Base-by-base conservation (phyloP, 1,140 invertebrate genomes). In the Anastatus disparis region DNA sequence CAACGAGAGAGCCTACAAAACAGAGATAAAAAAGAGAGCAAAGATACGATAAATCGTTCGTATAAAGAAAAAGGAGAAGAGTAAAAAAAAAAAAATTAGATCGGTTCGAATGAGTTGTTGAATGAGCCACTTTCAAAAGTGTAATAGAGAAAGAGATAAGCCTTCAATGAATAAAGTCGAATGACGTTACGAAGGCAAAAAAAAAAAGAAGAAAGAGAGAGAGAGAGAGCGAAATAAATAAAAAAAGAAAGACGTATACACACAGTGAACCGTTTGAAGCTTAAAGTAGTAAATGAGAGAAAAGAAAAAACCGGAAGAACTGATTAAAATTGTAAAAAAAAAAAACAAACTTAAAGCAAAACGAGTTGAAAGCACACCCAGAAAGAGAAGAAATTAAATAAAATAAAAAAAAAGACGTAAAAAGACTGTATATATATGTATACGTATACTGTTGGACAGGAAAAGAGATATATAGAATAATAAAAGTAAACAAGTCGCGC, bases 291-390 rank as follows among this genome's bases (percentile, higher is more conserved):
- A 61, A 53, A 50, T 24, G 56, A 59, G 17, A 29, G 72, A 35
- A 29, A 48, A 62, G 46, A 52, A 62, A 52, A 69, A 69, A 68
- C 65, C 65, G 65, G 65, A 68, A 68, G 65, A 50, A 68, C 42
- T 50, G 65, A 68, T 68, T 68, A 58, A 68, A 67, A 68, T 56
- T 27, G 3, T 31, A 72, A 59, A 72, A 59, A 72, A 64, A 66
- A 56, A 48, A 44, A 50, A 44, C 29, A 26, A 15, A 13, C 3
- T 6, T 46, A 17, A n/a, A n/a, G n/a, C n/a, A n/a, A n/a, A n/a
- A n/a, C n/a, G n/a, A n/a, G n/a, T n/a, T n/a, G n/a, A n/a, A n/a
- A n/a, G n/a, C n/a, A n/a, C n/a, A n/a, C n/a, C n/a, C n/a, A n/a
- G n/a, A n/a, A n/a, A 29, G 42, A 53, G 31, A 44, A 66, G 31